Base-by-base conservation (phyloP, 92 coral and sea anemone species). In the Epizoanthus fatuus region DNA sequence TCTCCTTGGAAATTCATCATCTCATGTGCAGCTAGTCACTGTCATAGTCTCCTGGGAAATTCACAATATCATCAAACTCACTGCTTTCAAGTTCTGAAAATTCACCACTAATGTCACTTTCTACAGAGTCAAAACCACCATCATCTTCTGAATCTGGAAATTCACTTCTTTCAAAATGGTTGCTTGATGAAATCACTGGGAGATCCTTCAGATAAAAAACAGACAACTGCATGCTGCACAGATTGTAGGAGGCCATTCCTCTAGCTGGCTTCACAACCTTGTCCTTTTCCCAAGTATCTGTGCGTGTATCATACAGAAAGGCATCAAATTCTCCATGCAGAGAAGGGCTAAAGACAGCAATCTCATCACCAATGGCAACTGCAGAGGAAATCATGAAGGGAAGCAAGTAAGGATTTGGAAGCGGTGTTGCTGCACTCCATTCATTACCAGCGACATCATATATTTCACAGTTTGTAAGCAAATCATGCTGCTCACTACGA, bases 381-480 rank as follows among this genome's bases (percentile, higher is more conserved):
- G 16, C 32, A 16, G 55, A 58, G 39, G 57, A 39, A 62, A 77
- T 57, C 5, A 38, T 8, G 63, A 76, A 58, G 8, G 81, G 51
- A 76, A 14, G 9, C 44, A 13, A 59, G 12, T 42, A n/a, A 2
- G 42, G 70, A 40, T 55, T 77, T 42, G 70, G 82, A 19, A 77
- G 55, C 5, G 70, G 57, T 2, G 10, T 16, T 7, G 60, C 52
- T 14, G 81, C 40, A 17, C 7, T 4, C 82, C 82, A 77, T 55
- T 40, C 82, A 77, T 77, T 57, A n/a, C 6, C 13, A 42, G 13
- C 44, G 58, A 77, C 56, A 59, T 77, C 70, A 60, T 77, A 77
- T 10, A 77, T 45, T 39, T 77, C 70, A 10, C 82, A 77, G 70
- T 77, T 77, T 42, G 82, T 47, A 59, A 77, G 82, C 13, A 16